Conservation (phyloP, 2,888 invertebrate genomes). For the Boloria euphrosyne region DNA sequence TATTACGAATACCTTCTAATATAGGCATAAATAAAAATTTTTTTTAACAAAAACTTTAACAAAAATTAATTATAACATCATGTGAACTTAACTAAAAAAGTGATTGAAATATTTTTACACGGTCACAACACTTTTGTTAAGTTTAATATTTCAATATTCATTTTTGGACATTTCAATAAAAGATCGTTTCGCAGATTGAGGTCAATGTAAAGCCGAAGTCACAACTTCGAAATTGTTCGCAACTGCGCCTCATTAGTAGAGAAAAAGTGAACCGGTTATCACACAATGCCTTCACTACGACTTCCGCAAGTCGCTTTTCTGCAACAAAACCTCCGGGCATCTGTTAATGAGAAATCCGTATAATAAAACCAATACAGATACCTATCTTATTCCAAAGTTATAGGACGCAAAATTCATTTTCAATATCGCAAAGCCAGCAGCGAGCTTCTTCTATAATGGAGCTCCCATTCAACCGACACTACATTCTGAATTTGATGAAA, state of each 20-base stretch:
- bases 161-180: constrained; percentile 3
- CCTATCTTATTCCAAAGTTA: constrained; percentile 36
- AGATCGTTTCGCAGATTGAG: constrained; percentile 34
- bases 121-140: neutral
- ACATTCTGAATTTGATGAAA: constrained; percentile 48
- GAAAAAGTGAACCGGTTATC: constrained; percentile 60
- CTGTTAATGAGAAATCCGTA: constrained; percentile 57
- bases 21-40: no score
- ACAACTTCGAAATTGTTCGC: constrained; percentile 48
- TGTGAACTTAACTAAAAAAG: no score
- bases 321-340: constrained; percentile 47
- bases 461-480: constrained; percentile 39
- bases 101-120: no score
- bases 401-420: constrained; percentile 41
- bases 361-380: constrained; percentile 31
- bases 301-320: constrained; percentile 61
- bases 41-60: no score
- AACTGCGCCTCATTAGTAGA: constrained; percentile 65
- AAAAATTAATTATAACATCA: no score
- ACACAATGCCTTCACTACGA: constrained; percentile 60
- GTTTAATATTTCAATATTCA: neutral
- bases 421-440: constrained; percentile 36
- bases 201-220: constrained; percentile 37
- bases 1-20: no score
- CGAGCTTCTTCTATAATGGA: constrained; percentile 40